Evolutionary conservation across 2,797 vertebrate species (phyloP).

Genomic region (Pseudochirops corinnae): DNA sequence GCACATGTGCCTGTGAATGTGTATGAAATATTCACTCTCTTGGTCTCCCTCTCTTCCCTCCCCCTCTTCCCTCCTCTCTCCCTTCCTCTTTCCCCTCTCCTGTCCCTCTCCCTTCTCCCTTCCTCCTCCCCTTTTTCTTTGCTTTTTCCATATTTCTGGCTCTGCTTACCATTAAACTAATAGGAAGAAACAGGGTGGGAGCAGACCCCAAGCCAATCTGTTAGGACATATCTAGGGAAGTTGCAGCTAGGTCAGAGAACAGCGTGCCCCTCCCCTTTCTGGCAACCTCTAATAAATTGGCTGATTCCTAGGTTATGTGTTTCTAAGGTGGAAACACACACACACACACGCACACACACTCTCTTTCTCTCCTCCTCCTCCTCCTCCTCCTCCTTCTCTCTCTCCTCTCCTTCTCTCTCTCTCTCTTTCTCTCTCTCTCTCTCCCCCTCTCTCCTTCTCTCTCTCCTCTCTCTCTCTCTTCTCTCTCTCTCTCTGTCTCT

Average conservation of each 20-base stretch:
- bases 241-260: constrained; percentile 53
- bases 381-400: too few relatives aligned
- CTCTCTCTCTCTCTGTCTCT: too few relatives aligned
- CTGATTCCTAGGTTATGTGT: constrained; percentile 57
- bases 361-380: too few relatives aligned
- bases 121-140: background rate
- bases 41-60: background rate
- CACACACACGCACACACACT: background rate
- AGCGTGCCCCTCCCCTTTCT: constrained; percentile 40
- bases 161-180: background rate
- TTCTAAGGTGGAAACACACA: constrained; percentile 60
- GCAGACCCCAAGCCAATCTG: background rate
- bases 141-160: background rate
- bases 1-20: background rate
- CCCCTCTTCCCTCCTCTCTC: background rate
- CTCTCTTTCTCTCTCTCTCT: too few relatives aligned
- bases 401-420: too few relatives aligned
- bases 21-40: background rate
- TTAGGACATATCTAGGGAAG: constrained; percentile 50
- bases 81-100: too few relatives aligned
- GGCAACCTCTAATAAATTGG: constrained; percentile 63
- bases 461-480: background rate
- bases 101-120: background rate
- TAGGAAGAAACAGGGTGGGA: background rate
- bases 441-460: too few relatives aligned